Evolutionary conservation across 1,140 invertebrate species (phyloP), one percentile per base, ranked within the genome.

Genomic region (Meloidogyne chitwoodi): DNA sequence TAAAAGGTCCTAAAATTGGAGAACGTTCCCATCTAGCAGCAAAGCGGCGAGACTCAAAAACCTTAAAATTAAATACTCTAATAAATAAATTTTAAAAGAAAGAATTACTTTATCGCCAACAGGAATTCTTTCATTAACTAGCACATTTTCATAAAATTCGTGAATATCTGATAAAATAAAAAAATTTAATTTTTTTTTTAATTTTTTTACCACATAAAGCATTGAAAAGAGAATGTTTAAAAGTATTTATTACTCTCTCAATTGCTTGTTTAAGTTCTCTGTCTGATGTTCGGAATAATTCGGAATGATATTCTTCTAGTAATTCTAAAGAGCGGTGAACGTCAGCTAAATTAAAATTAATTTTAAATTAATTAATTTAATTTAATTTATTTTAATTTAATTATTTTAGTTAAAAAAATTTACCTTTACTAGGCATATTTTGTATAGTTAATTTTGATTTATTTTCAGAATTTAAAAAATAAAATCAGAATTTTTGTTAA

Each of bases 291-390:
- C 81, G 68, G 68, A 83, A 70, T 24, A 81, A 29, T 16, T 83
- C 81, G 14, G 80, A 74, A 56, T 81, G 80, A 44, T 69, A 81
- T 48, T 79, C 80, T 69, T 81, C 80, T 22, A 81, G 63, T 62
- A 74, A 64, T 69, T 82, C 81, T 61, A 82, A 61, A 6, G 81
- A 83, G 44, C 71, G 67, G 65, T 82, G 81, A 10, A 84, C 81
- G 24, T 82, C 81, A 81, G 29, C 64, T 62, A 22, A 38, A 22
- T n/a, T n/a, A n/a, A n/a, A n/a, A n/a, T n/a, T n/a, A 29, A 74
- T 44, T 68, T 68, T 2, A 26, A 22, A 22, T 26, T 22, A 29
- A 70, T 70, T 56, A n/a, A n/a, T 22, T 22, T 22, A 67, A 29
- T 68, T 41, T 41, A 41, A 2, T 14, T 14, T 14, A 41, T 11